A percentile compares a stretch with the other conserved stretches of the same genome.
Conservation (phyloP, 1,140 invertebrate genomes). For the Pararge aegeria region DNA sequence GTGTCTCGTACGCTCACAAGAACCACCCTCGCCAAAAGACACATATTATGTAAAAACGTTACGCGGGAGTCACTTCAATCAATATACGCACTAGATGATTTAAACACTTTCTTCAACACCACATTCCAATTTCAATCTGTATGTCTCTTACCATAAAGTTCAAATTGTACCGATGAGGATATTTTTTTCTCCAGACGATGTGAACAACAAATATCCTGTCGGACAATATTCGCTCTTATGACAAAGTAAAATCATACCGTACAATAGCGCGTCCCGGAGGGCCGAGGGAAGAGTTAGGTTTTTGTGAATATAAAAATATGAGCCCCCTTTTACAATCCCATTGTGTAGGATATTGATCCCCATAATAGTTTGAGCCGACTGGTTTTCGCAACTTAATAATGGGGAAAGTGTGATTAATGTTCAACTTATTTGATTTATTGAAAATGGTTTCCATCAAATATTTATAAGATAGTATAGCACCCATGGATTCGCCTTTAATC, state of each 20-base stretch:
- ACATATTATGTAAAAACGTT: constrained; percentile 77
- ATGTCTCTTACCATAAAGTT: constrained; percentile 25
- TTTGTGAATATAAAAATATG: constrained; percentile 77
- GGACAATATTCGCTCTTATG: constrained; percentile 55
- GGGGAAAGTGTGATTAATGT: constrained; percentile 61
- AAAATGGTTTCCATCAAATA: neutral
- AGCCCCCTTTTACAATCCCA: constrained; percentile 75
- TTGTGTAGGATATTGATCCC: constrained; percentile 76
- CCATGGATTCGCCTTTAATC: too few species aligned
- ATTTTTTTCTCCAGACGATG: constrained; percentile 53
- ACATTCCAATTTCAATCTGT: constrained; percentile 37
- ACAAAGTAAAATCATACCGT: constrained; percentile 38
- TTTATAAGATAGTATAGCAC: too few species aligned
- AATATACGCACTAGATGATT: constrained; percentile 75
- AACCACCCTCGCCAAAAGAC: constrained; percentile 61
- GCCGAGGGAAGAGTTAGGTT: constrained; percentile 68
- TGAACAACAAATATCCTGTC: constrained; percentile 61
- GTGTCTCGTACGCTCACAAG: constrained; percentile 3
- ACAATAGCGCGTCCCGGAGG: constrained; percentile 37
- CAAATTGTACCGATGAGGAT: constrained; percentile 22
- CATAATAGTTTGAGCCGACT: constrained; percentile 70
- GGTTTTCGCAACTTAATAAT: constrained; percentile 67
- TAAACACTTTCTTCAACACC: constrained; percentile 63
- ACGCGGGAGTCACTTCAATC: constrained; percentile 75
- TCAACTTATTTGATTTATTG: constrained; percentile 21